phyloP scores from a whole-genome alignment of 2,888 invertebrate species.

The Diaphora mendica region DNA sequence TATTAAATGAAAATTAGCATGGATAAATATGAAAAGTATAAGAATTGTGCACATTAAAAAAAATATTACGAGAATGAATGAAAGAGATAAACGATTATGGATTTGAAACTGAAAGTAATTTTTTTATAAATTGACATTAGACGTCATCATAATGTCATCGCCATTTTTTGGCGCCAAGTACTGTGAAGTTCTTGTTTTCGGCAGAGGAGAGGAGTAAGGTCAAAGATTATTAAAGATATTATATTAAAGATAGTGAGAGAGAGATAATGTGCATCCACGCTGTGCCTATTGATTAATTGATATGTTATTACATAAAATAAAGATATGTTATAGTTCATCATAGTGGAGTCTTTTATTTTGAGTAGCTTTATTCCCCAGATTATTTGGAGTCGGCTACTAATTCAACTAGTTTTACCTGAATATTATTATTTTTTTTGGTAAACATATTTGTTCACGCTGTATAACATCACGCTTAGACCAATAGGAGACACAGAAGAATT shows the following conservation, averaged over 20 bases:
- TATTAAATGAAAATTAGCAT: background rate
- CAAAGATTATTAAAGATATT: background rate
- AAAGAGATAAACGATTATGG: background rate
- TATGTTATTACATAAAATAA: conserved; percentile 10
- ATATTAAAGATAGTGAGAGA: background rate
- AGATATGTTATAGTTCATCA: background rate
- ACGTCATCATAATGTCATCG: background rate
- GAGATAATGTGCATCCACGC: conserved; percentile 11
- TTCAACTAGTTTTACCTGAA: too few species aligned
- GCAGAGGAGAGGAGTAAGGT: background rate
- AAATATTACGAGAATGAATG: background rate
- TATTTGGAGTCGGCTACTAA: too few species aligned
- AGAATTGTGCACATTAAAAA: background rate
- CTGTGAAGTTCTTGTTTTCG: background rate
- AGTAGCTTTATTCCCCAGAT: background rate
- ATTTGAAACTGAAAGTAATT: background rate
- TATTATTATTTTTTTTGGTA: too few species aligned
- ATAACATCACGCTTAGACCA: too few species aligned
- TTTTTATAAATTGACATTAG: too few species aligned
- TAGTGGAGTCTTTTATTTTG: background rate
- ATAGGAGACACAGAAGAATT: too few species aligned
- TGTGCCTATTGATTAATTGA: conserved; percentile 21
- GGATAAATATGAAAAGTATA: background rate
- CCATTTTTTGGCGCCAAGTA: background rate
- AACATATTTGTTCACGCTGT: too few species aligned